A percentile compares a stretch with the other conserved stretches of the same genome.
phyloP scores from a whole-genome alignment of 2,113 vertebrate genomes.

The Procapra przewalskii region DNA sequence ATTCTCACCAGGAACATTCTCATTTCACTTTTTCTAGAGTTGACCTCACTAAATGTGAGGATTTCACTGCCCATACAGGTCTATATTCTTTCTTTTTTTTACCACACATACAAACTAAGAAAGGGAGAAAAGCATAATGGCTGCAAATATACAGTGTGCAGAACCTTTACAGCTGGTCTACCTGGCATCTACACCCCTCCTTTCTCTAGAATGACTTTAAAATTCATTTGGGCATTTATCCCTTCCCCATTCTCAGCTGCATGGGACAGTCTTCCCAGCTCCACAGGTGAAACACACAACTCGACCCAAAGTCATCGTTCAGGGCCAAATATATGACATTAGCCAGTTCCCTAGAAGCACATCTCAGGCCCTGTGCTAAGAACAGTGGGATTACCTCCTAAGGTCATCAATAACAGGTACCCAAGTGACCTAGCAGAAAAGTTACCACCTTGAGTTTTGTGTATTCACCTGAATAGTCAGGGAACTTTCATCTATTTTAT shows the following conservation, averaged over 20 bases:
- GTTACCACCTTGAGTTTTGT: slow-evolving; percentile 32
- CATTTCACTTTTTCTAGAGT: not conserved
- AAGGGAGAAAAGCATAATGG: not conserved
- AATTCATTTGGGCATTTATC: not conserved
- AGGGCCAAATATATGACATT: not conserved
- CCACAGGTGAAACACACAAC: not conserved
- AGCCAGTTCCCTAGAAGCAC: not conserved
- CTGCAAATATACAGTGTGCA: not conserved
- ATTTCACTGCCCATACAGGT: not conserved
- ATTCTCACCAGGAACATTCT: not conserved
- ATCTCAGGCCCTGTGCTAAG: not conserved
- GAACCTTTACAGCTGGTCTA: not conserved
- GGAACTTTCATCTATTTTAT: slow-evolving; percentile 85
- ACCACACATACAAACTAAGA: not conserved
- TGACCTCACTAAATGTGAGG: not conserved
- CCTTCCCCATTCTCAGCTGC: not conserved
- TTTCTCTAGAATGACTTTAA: not conserved
- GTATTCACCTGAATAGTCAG: slow-evolving; percentile 66
- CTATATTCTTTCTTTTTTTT: not conserved
- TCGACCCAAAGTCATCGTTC: not conserved
- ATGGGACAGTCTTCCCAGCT: not conserved
- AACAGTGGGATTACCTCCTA: not conserved
- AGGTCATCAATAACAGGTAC: not conserved
- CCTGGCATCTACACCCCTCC: not conserved
- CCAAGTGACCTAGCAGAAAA: slow-evolving; percentile 4